phyloP scores from a whole-genome alignment of 2,113 vertebrate species.

The Chroicocephalus ridibundus region DNA sequence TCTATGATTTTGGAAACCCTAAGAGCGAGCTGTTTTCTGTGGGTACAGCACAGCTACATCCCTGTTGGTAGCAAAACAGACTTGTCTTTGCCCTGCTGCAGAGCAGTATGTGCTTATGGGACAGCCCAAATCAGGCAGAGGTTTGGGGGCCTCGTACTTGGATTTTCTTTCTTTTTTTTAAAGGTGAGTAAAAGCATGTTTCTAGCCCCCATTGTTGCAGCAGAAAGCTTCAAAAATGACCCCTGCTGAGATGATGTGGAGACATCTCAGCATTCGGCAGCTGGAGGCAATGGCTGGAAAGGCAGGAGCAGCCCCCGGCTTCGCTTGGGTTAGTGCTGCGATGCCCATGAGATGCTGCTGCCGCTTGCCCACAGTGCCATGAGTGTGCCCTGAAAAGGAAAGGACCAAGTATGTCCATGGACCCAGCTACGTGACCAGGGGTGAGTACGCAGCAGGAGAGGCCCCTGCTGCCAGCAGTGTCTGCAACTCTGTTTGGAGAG shows the following conservation, averaged over 20 bases:
- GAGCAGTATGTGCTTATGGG: neutral
- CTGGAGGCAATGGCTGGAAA: neutral
- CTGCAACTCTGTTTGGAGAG: neutral
- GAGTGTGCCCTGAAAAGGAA: neutral
- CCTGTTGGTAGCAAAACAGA: neutral
- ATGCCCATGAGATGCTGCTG: neutral
- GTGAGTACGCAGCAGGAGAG: neutral
- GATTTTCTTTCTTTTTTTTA: neutral
- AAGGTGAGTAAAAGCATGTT: neutral
- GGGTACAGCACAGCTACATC: neutral
- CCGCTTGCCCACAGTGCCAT: rapidly evolving
- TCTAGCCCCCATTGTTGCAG: neutral
- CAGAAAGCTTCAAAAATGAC: neutral
- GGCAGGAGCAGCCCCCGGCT: neutral
- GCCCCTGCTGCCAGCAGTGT: neutral
- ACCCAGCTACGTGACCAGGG: rapidly evolving
- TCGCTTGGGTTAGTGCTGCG: neutral
- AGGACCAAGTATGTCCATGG: rapidly evolving
- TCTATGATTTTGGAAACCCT: neutral
- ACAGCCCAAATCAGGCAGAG: neutral
- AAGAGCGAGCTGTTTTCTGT: neutral
- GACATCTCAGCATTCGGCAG: neutral
- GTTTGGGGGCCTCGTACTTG: neutral
- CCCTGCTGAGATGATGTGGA: neutral
- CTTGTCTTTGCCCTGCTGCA: neutral